Evolutionary conservation across 2,888 invertebrate genomes (phyloP).

Genomic region (Drosophila gaucha): DNA sequence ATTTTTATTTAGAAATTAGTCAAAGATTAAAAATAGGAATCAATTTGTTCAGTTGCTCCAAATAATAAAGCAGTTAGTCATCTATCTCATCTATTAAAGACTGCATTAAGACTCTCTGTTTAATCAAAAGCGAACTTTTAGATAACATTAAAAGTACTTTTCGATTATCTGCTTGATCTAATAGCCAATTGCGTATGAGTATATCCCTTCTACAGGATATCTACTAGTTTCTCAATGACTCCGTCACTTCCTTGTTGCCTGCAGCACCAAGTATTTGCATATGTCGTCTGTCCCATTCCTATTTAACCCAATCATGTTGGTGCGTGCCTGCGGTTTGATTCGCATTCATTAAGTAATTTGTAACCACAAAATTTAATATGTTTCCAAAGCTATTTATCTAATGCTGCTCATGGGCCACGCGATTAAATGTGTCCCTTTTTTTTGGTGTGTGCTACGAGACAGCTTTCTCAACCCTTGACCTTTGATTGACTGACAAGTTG

Average conservation of each 20-base stretch:
- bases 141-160: not conserved
- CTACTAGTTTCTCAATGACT: not conserved
- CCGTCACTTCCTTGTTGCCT: not conserved
- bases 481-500: conserved; percentile 78
- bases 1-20: no score
- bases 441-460: not conserved
- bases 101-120: no score
- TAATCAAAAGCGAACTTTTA: no score
- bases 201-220: conserved; percentile 1
- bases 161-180: not conserved
- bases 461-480: conserved; percentile 62
- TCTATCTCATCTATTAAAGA: not conserved
- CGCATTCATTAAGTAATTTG: conserved; percentile 75
- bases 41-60: no score
- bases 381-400: conserved; percentile 67
- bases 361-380: conserved; percentile 75
- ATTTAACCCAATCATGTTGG: conserved; percentile 6
- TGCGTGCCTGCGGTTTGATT: conserved; percentile 46
- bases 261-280: conserved; percentile 48
- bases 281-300: conserved; percentile 19
- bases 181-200: no score
- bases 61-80: no score
- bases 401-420: conserved; percentile 54
- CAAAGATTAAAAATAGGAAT: no score
- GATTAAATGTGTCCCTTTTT: conserved; percentile 50